phyloP scores from a whole-genome alignment of 2,888 invertebrate species.

The Acrobasis suavella region DNA sequence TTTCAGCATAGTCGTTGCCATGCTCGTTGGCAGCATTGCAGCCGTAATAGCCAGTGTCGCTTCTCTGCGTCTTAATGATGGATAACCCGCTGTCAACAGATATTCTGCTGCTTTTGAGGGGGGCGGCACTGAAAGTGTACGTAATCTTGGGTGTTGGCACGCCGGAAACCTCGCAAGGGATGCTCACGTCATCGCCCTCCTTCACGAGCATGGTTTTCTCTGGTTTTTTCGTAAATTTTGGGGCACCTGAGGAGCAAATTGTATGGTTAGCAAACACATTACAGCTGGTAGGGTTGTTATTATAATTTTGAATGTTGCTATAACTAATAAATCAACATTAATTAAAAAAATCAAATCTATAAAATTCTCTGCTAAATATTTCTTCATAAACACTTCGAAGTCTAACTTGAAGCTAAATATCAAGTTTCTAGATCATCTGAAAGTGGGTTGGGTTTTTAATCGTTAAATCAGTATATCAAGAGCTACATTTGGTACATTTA shows the following conservation, averaged over 20 bases:
- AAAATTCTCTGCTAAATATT: too few species aligned
- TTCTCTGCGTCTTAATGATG: conserved; percentile 51
- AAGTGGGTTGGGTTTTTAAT: too few species aligned
- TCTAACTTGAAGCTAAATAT: too few species aligned
- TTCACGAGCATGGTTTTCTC: conserved; percentile 42
- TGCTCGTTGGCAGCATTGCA: conserved; percentile 54
- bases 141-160: conserved; percentile 46
- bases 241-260: conserved; percentile 47
- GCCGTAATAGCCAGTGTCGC: conserved; percentile 63
- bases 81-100: conserved; percentile 43
- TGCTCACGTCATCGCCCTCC: conserved; percentile 50
- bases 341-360: too few species aligned
- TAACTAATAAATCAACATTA: too few species aligned
- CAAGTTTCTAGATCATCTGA: too few species aligned
- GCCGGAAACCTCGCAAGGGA: conserved; percentile 55
- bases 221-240: conserved; percentile 46
- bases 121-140: conserved; percentile 57
- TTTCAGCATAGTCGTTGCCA: conserved; percentile 55
- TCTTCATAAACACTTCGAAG: too few species aligned
- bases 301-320: too few species aligned
- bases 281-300: too few species aligned
- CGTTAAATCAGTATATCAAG: too few species aligned
- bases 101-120: conserved; percentile 37
- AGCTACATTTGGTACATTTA: too few species aligned
- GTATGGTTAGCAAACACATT: too few species aligned